Conservation (phyloP, 2,888 invertebrate genomes). For the Phyto melanocephala region DNA sequence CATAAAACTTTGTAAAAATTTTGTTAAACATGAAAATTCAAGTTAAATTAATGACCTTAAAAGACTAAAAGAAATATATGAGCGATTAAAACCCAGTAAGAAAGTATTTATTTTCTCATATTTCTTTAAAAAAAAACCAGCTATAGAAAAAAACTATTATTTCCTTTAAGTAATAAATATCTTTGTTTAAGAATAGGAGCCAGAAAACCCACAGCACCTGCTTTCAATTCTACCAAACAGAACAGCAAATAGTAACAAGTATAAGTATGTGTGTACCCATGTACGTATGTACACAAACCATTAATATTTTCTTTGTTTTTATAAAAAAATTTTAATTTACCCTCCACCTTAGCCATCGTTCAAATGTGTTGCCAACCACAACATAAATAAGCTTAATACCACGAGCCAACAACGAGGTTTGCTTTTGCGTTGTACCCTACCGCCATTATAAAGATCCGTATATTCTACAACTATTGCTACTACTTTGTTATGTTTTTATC, state of each 20-base stretch:
- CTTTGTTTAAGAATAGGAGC: not conserved
- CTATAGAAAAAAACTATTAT: conserved; percentile 11
- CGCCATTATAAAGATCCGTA: not conserved
- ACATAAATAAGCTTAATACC: conserved; percentile 63
- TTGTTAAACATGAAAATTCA: too few species aligned
- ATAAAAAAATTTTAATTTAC: not conserved
- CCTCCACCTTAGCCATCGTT: conserved; percentile 57
- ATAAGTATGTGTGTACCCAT: too few species aligned
- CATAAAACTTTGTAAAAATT: too few species aligned
- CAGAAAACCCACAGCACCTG: not conserved
- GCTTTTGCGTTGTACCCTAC: conserved; percentile 3
- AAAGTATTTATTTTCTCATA: not conserved
- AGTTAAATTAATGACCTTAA: conserved; percentile 28
- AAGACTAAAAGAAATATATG: not conserved
- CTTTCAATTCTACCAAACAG: not conserved
- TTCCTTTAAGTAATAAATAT: conserved; percentile 6
- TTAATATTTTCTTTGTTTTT: conserved; percentile 25
- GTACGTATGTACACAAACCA: not conserved
- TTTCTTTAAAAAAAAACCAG: not conserved
- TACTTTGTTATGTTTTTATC: conserved; percentile 3
- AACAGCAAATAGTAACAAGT: not conserved
- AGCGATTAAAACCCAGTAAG: not conserved
- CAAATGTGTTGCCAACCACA: conserved; percentile 63
- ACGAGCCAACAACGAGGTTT: conserved; percentile 50
- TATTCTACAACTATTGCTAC: conserved; percentile 3